These are phyloP conservation scores for Chrysaora quinquecirrha DNA, from an alignment of 30 jellyfish, hydroid and myxozoan species.

Conservation along the genomic window DNA sequence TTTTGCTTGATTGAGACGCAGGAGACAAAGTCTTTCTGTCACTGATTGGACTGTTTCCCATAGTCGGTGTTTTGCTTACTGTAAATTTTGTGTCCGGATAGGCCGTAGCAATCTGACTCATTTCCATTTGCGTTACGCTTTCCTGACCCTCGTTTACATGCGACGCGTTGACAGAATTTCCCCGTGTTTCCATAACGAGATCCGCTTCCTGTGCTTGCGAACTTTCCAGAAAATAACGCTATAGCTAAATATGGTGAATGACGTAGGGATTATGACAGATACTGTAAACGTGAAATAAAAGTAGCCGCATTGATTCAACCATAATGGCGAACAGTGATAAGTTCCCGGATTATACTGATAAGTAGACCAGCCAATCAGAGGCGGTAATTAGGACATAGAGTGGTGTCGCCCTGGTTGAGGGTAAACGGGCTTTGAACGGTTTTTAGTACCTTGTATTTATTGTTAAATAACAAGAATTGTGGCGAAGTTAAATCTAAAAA, in stretches of 20 bases:
- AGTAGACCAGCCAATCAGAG: constrained; percentile 76
- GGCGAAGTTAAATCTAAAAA: no score
- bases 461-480: no score
- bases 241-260: constrained; percentile 54
- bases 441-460: no score
- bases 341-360: constrained; percentile 78
- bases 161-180: neutral
- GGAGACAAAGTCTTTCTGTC: neutral
- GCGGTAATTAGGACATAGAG: constrained; percentile 56
- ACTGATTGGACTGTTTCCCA: neutral
- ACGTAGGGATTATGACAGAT: constrained; percentile 43
- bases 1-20: neutral
- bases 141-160: neutral
- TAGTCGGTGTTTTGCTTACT: neutral
- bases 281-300: constrained; percentile 57
- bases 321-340: constrained; percentile 68
- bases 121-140: constrained; percentile 25
- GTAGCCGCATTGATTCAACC: constrained; percentile 64
- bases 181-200: constrained; percentile 51
- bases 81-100: neutral
- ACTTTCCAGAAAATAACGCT: constrained; percentile 54
- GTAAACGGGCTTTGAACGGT: no score
- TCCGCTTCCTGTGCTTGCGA: constrained; percentile 66
- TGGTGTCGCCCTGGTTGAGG: no score
- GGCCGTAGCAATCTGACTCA: constrained; percentile 33